phyloP scores from a whole-genome alignment of 2,113 vertebrate species.

The Ptilonorhynchus violaceus region DNA sequence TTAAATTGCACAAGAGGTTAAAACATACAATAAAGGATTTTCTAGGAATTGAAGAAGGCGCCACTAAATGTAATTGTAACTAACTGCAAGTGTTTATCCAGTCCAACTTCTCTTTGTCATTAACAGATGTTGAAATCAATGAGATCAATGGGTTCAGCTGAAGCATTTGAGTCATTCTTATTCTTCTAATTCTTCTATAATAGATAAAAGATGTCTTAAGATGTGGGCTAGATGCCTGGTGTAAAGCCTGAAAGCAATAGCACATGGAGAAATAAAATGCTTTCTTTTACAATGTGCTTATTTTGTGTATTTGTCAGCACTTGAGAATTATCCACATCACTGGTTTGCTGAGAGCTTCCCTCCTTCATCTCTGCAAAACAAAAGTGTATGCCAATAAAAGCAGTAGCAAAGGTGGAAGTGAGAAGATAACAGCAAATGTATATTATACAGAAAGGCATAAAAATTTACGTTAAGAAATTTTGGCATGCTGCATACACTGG shows the following conservation, averaged over 20 bases:
- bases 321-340: background rate
- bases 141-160: slow-evolving; percentile 9
- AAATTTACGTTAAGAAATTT: background rate
- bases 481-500: background rate
- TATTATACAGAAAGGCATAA: background rate
- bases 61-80: background rate
- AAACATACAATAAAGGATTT: background rate
- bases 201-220: background rate
- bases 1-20: background rate
- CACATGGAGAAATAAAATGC: background rate
- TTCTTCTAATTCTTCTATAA: background rate
- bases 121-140: slow-evolving; percentile 8
- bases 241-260: background rate
- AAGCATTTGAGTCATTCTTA: background rate
- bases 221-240: background rate
- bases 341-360: background rate
- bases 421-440: background rate
- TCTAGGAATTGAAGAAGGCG: slow-evolving; percentile 22
- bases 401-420: background rate
- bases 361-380: background rate
- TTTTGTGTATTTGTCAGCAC: slow-evolving; percentile 1
- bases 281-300: background rate
- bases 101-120: background rate
- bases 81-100: background rate
- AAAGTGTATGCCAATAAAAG: background rate